Base-by-base conservation (phyloP, 1,140 invertebrate species). In the Delia radicum region DNA sequence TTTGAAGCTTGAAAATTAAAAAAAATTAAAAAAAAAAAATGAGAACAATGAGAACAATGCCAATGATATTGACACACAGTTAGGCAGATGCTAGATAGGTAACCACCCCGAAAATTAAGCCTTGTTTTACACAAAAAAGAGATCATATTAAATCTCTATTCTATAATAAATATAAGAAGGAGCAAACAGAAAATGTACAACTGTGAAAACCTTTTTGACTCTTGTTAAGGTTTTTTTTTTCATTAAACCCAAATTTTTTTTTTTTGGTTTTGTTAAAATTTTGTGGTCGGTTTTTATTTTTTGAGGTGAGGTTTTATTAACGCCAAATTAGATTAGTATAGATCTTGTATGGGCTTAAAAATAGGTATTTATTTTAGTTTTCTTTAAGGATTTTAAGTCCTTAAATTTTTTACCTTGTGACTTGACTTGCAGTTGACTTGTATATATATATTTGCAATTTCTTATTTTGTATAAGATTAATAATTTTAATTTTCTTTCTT, bases 161-260 rank as follows among this genome's bases (percentile, higher is more conserved):
- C 1, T 13, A 26, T 12, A 13, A 27, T 1, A 27, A 26, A 28
- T 1, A 63, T 12, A 63, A 15, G 21, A 10, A 31, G 28, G 13
- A 71, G 8, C 4, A 15, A 69, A 2, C 33, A 71, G 2, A 71
- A 42, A 7, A 6, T 33, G 67, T 62, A 72, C 76, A 79, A 79
- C 81, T 82, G 81, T 83, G 81, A 83, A 83, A 81, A 81, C 82
- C 82, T 83, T 83, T 83, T 83, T 83, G 82, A 83, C 82, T 83
- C 81, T 81, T 79, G 27, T 73, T 65, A 29, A 27, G 62, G 28
- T 65, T 65, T 42, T 10, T 42, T 33, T 33, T 42, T 13, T 0
- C 3, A 42, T 26, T 2, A 29, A 65, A 37, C 13, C 33, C 0
- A 10, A 2, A 1, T 37, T 1, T 37, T 37, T 37, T 37, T 37